These are phyloP conservation scores for Drosophila neutralis DNA, from an alignment of 2,888 invertebrate species.

Conservation along the genomic window DNA sequence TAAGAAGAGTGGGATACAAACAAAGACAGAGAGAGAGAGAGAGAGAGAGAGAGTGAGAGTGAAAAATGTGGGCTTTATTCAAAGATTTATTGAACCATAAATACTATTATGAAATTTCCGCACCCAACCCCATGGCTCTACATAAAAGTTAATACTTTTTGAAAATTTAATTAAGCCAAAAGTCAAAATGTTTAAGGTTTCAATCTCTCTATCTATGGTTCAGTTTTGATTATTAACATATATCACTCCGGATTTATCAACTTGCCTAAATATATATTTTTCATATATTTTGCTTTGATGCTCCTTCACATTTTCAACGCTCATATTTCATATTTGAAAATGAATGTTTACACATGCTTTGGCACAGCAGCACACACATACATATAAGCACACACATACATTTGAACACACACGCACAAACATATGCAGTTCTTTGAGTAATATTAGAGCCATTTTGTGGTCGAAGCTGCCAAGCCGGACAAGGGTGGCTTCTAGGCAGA, in stretches of 20 bases:
- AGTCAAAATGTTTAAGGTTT: background rate
- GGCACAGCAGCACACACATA: background rate
- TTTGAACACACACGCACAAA: background rate
- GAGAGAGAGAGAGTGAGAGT: too few relatives aligned
- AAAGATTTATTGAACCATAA: background rate
- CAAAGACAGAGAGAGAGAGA: too few relatives aligned
- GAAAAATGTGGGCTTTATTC: background rate
- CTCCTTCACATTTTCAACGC: background rate
- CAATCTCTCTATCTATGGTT: background rate
- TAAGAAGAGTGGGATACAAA: too few relatives aligned
- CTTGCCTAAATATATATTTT: background rate
- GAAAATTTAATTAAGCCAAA: background rate
- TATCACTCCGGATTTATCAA: background rate
- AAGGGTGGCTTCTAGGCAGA: background rate
- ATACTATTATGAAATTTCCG: background rate
- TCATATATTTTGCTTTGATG: background rate
- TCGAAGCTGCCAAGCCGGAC: constrained; percentile 4
- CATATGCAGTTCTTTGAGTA: background rate
- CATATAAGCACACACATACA: background rate
- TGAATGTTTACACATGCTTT: background rate
- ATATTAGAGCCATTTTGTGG: constrained; percentile 13
- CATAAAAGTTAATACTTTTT: background rate
- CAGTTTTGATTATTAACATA: background rate
- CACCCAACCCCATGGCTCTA: background rate
- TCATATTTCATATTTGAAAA: constrained; percentile 5